Evolutionary conservation across 2,888 invertebrate genomes (phyloP), one percentile per base, ranked within the genome.

Genomic region (Eupeodes latifasciatus): DNA sequence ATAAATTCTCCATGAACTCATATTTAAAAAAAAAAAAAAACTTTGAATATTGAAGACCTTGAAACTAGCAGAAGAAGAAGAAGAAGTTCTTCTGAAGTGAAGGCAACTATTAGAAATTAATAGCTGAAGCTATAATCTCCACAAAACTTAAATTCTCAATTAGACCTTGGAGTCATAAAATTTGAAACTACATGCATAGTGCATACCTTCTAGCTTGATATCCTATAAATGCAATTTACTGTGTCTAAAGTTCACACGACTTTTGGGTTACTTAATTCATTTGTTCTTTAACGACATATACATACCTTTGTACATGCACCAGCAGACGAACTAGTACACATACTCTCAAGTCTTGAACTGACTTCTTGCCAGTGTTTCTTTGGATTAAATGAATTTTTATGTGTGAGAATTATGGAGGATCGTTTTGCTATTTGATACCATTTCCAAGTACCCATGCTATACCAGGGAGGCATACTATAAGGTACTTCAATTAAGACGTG

Each of bases 401-500:
- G 64, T 49, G 49, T 36, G 51, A 53, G 34, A 51, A 27, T 51
- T 67, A 51, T 36, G 67, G 49, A 27, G n/a, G 14, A 27, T 49
- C 79, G 12, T 71, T 71, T 44, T 55, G n/a, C 40, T 55, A 83
- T 53, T 44, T 64, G 75, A 64, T 77, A 53, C 36, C 40, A 72
- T 72, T 55, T 67, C 34, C 12, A n/a, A 49, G 72, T 36, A 59
- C 47, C 40, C 4, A 9, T 34, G 4, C 14, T 4, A 36, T 27
- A 27, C 27, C 3, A 3, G 2, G 27, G 27, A 34, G 12, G 57
- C 2, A 14, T 11, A 47, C 40, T n/a, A 47, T 16, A 66, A 7
- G 57, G 81, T 85, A 85, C 77, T 64, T 78, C 85, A 88, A 88
- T 88, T 81, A 88, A 75, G 81, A 85, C 71, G 71, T 76, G 72